These are phyloP conservation scores for Sylvia atricapilla DNA, from an alignment of 2,113 vertebrate genomes.

Conservation along the genomic window DNA sequence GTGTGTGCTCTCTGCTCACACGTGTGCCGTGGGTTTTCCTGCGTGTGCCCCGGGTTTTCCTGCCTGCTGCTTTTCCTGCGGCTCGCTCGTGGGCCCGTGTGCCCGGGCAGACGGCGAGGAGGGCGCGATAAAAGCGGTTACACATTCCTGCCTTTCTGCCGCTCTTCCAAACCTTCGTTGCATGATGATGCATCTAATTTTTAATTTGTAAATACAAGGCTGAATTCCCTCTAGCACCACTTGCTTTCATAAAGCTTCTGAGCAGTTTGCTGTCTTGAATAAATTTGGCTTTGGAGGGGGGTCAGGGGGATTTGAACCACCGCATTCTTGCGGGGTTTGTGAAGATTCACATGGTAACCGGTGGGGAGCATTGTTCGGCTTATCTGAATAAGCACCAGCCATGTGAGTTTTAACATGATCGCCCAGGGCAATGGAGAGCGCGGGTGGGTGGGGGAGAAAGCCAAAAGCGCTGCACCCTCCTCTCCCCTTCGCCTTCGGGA, in stretches of 20 bases:
- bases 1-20: not conserved
- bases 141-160: not conserved
- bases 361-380: slow-evolving; percentile 88
- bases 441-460: slow-evolving; percentile 70
- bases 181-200: slow-evolving; percentile 76
- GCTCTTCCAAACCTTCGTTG: slow-evolving; percentile 36
- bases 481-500: slow-evolving; percentile 66
- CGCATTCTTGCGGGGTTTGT: slow-evolving; percentile 96
- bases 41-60: not conserved
- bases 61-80: not conserved
- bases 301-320: slow-evolving; percentile 92
- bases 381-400: slow-evolving; percentile 96
- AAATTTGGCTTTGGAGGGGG: slow-evolving; percentile 84
- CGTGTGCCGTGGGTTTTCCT: not conserved
- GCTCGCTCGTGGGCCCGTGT: not conserved
- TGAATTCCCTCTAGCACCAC: slow-evolving; percentile 76
- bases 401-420: slow-evolving; percentile 93
- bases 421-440: slow-evolving; percentile 85
- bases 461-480: slow-evolving; percentile 76
- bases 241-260: slow-evolving; percentile 79
- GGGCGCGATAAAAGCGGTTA: slow-evolving; percentile 31
- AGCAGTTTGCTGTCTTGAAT: slow-evolving; percentile 91
- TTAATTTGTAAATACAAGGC: slow-evolving; percentile 81
- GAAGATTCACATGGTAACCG: slow-evolving; percentile 99
- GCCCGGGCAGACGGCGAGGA: slow-evolving; percentile 31